These are phyloP conservation scores for Corythucha ciliata DNA, from an alignment of 2,888 invertebrate species.

Conservation along the genomic window DNA sequence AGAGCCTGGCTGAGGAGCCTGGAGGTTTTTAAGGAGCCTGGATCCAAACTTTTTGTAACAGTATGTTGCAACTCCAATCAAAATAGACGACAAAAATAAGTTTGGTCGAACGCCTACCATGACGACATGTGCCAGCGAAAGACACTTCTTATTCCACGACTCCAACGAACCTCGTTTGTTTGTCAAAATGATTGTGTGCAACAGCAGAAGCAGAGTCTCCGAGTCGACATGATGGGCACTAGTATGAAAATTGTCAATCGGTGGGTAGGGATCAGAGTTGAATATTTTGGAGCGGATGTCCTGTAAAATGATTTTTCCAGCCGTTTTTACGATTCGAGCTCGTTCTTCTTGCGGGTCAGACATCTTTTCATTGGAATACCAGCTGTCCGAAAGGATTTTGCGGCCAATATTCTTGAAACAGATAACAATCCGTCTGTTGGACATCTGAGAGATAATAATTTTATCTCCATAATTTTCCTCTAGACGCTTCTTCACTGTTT, in stretches of 20 bases:
- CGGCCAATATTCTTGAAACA: too few species aligned
- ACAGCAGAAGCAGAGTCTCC: conserved; percentile 16
- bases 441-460: too few species aligned
- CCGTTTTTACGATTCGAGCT: too few species aligned
- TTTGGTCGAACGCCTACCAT: conserved; percentile 22
- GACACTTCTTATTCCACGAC: conserved; percentile 11
- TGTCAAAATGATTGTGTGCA: conserved; percentile 8
- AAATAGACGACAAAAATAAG: conserved; percentile 21
- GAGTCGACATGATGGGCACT: conserved; percentile 8
- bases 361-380: too few species aligned
- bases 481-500: conserved; percentile 9
- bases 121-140: conserved; percentile 19
- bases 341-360: too few species aligned
- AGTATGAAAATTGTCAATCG: conserved; percentile 6
- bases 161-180: conserved; percentile 11
- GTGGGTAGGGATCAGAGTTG: conserved; percentile 3
- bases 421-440: too few species aligned
- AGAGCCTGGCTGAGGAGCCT: conserved; percentile 17
- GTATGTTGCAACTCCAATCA: conserved; percentile 14
- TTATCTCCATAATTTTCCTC: too few species aligned
- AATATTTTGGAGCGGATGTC: background rate
- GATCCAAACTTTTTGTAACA: conserved; percentile 25
- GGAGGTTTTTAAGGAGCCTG: conserved; percentile 22
- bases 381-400: too few species aligned
- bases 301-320: background rate